Conservation (phyloP, 1,140 invertebrate species). For the Colletes latitarsis region DNA sequence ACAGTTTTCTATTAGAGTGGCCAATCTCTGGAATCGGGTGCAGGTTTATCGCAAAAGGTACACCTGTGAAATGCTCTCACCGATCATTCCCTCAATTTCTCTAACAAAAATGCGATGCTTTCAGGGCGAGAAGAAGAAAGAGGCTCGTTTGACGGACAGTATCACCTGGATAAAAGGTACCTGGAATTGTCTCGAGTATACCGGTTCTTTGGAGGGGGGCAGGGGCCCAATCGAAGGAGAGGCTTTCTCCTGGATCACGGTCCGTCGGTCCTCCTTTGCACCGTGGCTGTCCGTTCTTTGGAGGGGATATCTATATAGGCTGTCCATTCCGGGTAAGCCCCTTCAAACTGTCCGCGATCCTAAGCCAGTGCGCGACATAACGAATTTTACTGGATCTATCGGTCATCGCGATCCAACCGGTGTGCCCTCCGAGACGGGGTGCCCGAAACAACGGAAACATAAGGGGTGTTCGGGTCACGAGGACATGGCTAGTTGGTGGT, state of each 20-base stretch:
- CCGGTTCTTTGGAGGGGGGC: neutral
- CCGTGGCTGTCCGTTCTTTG: conserved; percentile 63
- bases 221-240: conserved; percentile 67
- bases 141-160: neutral
- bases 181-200: conserved; percentile 11
- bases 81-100: conserved; percentile 6
- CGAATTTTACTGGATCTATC: conserved; percentile 1
- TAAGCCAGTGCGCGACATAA: conserved; percentile 57
- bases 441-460: too few relatives aligned
- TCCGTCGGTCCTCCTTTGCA: conserved; percentile 55
- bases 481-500: conserved; percentile 68
- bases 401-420: conserved; percentile 11
- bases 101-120: conserved; percentile 13
- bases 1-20: too few relatives aligned
- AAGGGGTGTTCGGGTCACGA: neutral
- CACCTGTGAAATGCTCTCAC: neutral
- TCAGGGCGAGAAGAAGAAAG: neutral
- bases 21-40: too few relatives aligned
- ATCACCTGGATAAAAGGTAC: conserved; percentile 12
- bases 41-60: too few relatives aligned
- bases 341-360: conserved; percentile 75
- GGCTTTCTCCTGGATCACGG: conserved; percentile 74
- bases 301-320: conserved; percentile 78
- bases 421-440: neutral
- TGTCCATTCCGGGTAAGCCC: conserved; percentile 67